Conservation (phyloP, 2,797 vertebrate species). For the Sternarchorhynchus goeldii region DNA sequence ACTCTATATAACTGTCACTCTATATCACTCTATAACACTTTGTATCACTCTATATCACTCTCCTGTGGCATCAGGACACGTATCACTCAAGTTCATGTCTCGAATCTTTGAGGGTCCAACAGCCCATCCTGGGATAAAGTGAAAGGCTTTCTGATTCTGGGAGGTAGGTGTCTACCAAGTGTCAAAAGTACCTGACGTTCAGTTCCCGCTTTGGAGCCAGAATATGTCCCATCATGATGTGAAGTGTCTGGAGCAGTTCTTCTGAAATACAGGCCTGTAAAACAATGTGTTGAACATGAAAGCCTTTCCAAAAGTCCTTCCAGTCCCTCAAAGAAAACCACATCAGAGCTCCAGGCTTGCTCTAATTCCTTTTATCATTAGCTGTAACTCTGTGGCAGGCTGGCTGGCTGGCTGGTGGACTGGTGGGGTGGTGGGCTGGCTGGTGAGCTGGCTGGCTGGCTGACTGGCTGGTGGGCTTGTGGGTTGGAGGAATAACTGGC, state of each 20-base stretch:
- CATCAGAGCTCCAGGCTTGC: constrained; percentile 59
- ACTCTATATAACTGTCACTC: no score
- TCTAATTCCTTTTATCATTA: constrained; percentile 56
- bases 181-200: constrained; percentile 14
- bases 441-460: no score
- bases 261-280: not conserved
- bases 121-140: not conserved
- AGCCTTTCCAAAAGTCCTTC: constrained; percentile 46
- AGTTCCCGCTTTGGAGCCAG: not conserved
- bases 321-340: constrained; percentile 57
- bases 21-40: no score
- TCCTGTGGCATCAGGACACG: not conserved
- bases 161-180: not conserved
- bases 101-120: not conserved
- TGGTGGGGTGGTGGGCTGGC: no score
- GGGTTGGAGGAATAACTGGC: no score
- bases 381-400: constrained; percentile 24
- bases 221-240: no score
- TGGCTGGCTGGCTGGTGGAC: no score
- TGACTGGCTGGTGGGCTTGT: no score
- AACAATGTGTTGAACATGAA: constrained; percentile 49
- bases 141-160: not conserved
- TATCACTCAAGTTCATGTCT: not conserved
- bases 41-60: no score
- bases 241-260: not conserved